phyloP scores from a whole-genome alignment of 1,140 invertebrate genomes.

The Monochamus saltuarius region DNA sequence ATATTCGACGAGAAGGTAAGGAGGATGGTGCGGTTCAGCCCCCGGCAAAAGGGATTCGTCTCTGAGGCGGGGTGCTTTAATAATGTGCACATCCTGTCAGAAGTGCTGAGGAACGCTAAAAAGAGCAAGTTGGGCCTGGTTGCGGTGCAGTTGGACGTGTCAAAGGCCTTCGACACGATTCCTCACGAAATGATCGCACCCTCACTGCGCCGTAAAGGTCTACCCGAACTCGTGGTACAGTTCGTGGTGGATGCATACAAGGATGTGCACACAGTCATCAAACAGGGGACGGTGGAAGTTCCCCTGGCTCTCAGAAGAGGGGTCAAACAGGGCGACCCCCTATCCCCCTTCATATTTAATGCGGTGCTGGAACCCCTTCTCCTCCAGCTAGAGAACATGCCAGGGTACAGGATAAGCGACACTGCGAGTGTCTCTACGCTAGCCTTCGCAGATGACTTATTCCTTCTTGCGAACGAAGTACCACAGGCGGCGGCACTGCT shows the following conservation, averaged over 20 bases:
- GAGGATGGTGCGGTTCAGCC: no score
- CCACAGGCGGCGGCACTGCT: no score
- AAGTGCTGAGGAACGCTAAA: not conserved
- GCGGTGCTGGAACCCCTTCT: no score
- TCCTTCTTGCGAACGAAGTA: constrained; percentile 38
- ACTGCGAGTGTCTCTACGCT: constrained; percentile 31
- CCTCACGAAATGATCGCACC: no score
- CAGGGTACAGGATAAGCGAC: not conserved
- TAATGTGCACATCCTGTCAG: no score
- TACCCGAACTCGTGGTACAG: no score
- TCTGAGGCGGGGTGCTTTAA: no score
- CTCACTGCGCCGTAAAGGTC: no score
- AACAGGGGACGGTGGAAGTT: constrained; percentile 7
- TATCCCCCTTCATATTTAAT: constrained; percentile 52
- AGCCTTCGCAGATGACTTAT: constrained; percentile 52
- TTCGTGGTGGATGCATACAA: constrained; percentile 7
- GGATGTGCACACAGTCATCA: constrained; percentile 11
- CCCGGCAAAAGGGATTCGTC: no score
- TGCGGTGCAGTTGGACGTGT: constrained; percentile 29
- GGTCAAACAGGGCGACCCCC: constrained; percentile 53
- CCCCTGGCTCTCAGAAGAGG: constrained; percentile 32
- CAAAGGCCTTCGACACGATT: constrained; percentile 49
- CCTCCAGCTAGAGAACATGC: constrained; percentile 25
- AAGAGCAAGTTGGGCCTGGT: constrained; percentile 4
- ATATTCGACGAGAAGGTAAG: constrained; percentile 13